Percentiles rank a stretch among this genome's conserved stretches.
These are phyloP conservation scores for Stictonetta naevosa DNA, from an alignment of 2,113 vertebrate species.

Conservation along the genomic window DNA sequence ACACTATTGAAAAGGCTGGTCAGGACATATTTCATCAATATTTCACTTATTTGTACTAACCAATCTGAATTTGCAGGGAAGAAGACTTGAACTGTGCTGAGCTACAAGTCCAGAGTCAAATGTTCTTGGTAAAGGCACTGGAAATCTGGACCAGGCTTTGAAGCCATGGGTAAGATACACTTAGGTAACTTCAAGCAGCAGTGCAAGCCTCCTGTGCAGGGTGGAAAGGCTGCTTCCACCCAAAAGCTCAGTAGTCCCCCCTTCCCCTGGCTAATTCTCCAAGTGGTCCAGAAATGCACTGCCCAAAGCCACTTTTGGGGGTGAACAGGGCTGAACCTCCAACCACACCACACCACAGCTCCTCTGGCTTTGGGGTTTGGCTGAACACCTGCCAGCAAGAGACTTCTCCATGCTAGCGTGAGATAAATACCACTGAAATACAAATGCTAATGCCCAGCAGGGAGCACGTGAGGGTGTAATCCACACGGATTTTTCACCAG, in stretches of 20 bases:
- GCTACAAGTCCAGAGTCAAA: background rate
- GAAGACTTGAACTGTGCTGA: background rate
- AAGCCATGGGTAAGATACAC: background rate
- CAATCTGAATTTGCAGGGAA: background rate
- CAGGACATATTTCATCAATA: background rate
- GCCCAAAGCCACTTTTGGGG: background rate
- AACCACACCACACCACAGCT: background rate
- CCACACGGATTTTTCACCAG: background rate
- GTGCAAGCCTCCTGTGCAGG: fast-evolving
- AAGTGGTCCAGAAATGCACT: background rate
- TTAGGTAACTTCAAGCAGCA: background rate
- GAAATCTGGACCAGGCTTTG: background rate
- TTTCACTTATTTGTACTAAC: background rate
- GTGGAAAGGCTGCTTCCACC: background rate
- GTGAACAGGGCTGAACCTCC: background rate
- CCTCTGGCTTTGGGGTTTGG: background rate
- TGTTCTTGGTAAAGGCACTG: background rate
- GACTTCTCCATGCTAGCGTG: fast-evolving
- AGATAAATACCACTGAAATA: background rate
- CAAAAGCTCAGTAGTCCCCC: background rate
- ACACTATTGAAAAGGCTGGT: background rate
- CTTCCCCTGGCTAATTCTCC: background rate
- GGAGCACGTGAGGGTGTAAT: fast-evolving
- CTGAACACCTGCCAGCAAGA: background rate
- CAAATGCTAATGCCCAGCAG: background rate